phyloP scores from a whole-genome alignment of 1,140 invertebrate genomes.

The Heterodera carotae region DNA sequence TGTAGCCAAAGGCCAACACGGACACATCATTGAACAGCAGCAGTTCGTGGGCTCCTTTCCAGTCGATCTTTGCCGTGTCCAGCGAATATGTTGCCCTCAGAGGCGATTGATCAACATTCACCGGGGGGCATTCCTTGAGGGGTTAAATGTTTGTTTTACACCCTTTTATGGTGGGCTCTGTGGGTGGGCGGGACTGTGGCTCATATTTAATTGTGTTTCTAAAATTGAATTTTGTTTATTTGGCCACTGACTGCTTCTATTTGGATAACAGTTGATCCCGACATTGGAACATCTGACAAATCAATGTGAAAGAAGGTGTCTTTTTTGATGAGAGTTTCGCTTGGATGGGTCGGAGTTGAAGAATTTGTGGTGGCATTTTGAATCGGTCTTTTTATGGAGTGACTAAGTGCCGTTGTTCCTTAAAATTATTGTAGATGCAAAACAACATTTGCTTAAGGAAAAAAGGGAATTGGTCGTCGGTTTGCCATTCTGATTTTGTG shows the following conservation, averaged over 20 bases:
- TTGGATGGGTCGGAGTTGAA: neutral
- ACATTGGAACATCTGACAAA: neutral
- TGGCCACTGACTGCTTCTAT: slow-evolving; percentile 4
- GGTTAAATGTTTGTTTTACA: too few relatives aligned
- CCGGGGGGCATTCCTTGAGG: slow-evolving; percentile 21
- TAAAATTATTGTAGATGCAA: too few relatives aligned
- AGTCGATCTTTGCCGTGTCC: slow-evolving; percentile 21
- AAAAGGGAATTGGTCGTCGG: too few relatives aligned
- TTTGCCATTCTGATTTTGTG: too few relatives aligned
- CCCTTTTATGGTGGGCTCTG: too few relatives aligned
- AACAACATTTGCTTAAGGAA: too few relatives aligned
- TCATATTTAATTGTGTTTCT: too few relatives aligned
- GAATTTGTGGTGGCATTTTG: neutral
- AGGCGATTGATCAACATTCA: neutral
- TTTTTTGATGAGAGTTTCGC: neutral
- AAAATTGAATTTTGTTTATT: neutral
- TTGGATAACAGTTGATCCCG: neutral
- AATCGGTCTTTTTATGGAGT: neutral
- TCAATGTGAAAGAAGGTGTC: neutral
- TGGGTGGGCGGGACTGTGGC: too few relatives aligned
- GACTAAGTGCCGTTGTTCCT: neutral
- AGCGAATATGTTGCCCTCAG: slow-evolving; percentile 8
- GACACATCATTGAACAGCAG: slow-evolving; percentile 30
- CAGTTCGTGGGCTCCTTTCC: slow-evolving; percentile 17
- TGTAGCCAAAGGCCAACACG: slow-evolving; percentile 21